phyloP scores from a whole-genome alignment of 2,888 invertebrate genomes.

The Hoplodrina blanda region DNA sequence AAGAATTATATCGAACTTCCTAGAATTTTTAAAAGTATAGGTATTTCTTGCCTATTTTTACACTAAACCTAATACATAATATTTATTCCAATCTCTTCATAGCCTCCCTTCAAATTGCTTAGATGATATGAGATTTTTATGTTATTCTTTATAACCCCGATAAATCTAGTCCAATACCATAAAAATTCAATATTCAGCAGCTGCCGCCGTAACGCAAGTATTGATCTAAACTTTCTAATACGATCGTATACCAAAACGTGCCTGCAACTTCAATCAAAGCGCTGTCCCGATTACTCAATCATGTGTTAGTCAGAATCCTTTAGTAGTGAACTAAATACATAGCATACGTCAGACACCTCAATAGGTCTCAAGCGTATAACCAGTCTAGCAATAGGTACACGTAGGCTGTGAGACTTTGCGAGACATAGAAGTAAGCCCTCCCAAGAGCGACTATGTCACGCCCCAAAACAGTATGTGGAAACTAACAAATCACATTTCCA shows the following conservation, averaged over 20 bases:
- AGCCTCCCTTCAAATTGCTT: constrained; percentile 29
- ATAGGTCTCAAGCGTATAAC: constrained; percentile 34
- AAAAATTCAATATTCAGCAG: constrained; percentile 52
- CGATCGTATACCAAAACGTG: constrained; percentile 2
- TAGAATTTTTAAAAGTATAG: background rate
- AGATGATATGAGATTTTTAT: constrained; percentile 49
- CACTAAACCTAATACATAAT: constrained; percentile 15
- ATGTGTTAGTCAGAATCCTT: constrained; percentile 32
- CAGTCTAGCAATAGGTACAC: constrained; percentile 8
- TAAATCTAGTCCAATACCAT: constrained; percentile 45
- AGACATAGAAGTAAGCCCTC: constrained; percentile 46
- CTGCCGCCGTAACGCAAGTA: constrained; percentile 49
- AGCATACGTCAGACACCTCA: constrained; percentile 30
- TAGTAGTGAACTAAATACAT: constrained; percentile 39
- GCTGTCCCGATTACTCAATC: constrained; percentile 33
- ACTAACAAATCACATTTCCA: constrained; percentile 68
- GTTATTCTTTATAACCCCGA: constrained; percentile 45
- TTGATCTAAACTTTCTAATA: constrained; percentile 38
- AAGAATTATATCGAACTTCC: too few relatives aligned
- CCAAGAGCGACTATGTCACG: constrained; percentile 60
- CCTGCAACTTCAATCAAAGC: constrained; percentile 23
- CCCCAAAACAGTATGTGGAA: constrained; percentile 59
- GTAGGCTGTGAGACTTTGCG: constrained; percentile 12
- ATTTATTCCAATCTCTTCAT: constrained; percentile 36
- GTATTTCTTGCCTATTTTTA: background rate